Conservation (phyloP, 2,888 invertebrate species). For the Eupsilia transversa region DNA sequence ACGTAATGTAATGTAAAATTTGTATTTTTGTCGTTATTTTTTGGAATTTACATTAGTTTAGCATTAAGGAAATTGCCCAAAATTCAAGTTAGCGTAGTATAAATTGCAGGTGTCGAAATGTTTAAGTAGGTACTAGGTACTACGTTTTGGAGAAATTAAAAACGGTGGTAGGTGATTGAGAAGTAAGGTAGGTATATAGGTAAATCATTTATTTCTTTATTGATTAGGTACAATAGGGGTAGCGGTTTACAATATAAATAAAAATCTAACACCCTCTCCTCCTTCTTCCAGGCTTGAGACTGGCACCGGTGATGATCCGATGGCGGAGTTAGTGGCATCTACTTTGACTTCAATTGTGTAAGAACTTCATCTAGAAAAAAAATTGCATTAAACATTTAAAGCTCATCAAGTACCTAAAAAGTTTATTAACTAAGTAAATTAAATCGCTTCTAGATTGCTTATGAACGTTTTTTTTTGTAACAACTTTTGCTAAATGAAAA, state of each 20-base stretch:
- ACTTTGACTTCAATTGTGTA: constrained; percentile 25
- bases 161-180: not conserved
- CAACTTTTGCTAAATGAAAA: too few species aligned
- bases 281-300: constrained; percentile 71
- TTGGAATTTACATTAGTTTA: too few species aligned
- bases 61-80: too few species aligned
- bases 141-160: not conserved
- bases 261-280: constrained; percentile 63
- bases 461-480: not conserved
- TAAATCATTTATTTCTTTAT: not conserved
- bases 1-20: too few species aligned
- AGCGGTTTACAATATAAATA: not conserved
- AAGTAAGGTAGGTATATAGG: not conserved
- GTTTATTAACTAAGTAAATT: not conserved
- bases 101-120: too few species aligned
- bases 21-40: too few species aligned
- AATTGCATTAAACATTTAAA: not conserved
- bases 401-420: not conserved
- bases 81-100: too few species aligned
- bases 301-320: constrained; percentile 62
- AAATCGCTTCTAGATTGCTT: not conserved
- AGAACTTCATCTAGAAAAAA: constrained; percentile 12
- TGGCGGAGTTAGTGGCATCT: constrained; percentile 64
- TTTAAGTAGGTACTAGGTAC: too few species aligned
- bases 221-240: not conserved